Conservation (phyloP, 2,888 invertebrate species). For the Tetragnatha montana region DNA sequence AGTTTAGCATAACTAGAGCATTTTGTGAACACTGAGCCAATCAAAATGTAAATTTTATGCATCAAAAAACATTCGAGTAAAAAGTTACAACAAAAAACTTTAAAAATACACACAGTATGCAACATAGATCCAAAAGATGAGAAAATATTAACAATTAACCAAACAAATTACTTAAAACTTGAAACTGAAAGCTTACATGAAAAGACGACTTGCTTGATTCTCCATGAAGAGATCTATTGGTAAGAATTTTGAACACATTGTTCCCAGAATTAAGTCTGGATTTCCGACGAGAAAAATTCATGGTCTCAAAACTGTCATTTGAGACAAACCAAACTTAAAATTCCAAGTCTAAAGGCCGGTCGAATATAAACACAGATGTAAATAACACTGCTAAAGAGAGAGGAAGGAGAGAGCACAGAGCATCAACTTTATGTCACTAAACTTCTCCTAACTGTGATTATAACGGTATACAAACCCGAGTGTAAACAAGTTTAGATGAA, state of each 20-base stretch:
- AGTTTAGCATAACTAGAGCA: neutral
- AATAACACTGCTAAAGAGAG: neutral
- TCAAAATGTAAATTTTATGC: neutral
- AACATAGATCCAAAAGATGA: neutral
- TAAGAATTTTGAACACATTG: constrained; percentile 13
- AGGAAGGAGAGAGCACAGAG: neutral
- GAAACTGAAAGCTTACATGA: constrained; percentile 5
- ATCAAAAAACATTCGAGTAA: neutral
- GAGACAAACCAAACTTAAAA: neutral
- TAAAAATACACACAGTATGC: neutral
- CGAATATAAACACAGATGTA: neutral
- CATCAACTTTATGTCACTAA: neutral
- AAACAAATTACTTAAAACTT: neutral
- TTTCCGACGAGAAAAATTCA: constrained; percentile 42
- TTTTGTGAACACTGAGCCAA: neutral
- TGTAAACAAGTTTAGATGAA: neutral
- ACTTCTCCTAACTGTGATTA: constrained; percentile 7
- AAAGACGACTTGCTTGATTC: constrained; percentile 28
- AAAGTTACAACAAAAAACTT: neutral
- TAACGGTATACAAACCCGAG: constrained; percentile 7
- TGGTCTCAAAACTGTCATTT: neutral
- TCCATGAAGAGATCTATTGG: constrained; percentile 34
- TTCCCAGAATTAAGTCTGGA: constrained; percentile 31
- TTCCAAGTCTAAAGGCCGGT: neutral
- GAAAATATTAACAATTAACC: no score